These are phyloP conservation scores for Parasteatoda tepidariorum DNA, from an alignment of 1,140 invertebrate genomes.

Conservation along the genomic window DNA sequence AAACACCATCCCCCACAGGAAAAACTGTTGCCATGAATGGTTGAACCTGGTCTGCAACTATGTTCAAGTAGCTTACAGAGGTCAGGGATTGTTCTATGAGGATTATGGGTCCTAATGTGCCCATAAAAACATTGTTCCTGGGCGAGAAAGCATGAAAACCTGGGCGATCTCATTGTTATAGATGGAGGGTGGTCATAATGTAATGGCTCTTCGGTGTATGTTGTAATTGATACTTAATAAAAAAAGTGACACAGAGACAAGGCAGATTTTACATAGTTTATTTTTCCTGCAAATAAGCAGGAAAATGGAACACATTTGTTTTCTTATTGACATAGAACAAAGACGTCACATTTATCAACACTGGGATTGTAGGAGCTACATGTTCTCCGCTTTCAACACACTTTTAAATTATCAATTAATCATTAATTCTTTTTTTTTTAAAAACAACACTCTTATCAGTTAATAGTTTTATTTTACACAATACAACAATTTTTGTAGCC, in stretches of 20 bases:
- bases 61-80: too few species aligned
- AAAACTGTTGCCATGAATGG: too few species aligned
- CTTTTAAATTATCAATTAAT: conserved; percentile 56
- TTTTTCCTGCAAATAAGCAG: conserved; percentile 52
- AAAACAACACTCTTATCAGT: conserved; percentile 56
- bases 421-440: conserved; percentile 43
- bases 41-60: too few species aligned
- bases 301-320: conserved; percentile 57
- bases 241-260: conserved; percentile 1
- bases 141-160: too few species aligned
- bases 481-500: conserved; percentile 49
- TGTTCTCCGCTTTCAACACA: conserved; percentile 55
- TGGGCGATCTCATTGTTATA: too few species aligned
- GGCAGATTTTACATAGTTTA: conserved; percentile 56
- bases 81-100: too few species aligned
- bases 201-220: too few species aligned
- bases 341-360: conserved; percentile 59
- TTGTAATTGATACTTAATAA: too few species aligned
- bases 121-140: too few species aligned
- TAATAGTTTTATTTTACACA: conserved; percentile 59
- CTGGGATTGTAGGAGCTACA: conserved; percentile 58
- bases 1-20: too few species aligned
- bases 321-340: conserved; percentile 57
- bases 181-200: too few species aligned
- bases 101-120: too few species aligned